Percentiles rank a stretch among this genome's conserved stretches.
Conservation (phyloP, 2,113 vertebrate genomes). For the Amphiprion ocellaris region DNA sequence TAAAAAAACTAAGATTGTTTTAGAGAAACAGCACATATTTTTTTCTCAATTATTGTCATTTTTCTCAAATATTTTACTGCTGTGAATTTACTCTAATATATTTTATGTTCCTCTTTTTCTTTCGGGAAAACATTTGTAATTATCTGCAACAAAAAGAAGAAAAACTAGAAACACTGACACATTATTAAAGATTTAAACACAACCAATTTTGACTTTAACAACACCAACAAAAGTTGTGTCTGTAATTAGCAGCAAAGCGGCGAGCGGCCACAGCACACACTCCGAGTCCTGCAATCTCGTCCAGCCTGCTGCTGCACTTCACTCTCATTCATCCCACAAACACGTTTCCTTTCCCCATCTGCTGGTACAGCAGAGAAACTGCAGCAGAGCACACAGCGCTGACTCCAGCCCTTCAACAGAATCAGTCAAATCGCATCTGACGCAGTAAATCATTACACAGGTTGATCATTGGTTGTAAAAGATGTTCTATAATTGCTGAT, state of each 20-base stretch:
- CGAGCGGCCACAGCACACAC: neutral
- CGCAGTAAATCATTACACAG: too few relatives aligned
- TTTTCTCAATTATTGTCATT: too few relatives aligned
- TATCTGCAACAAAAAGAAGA: neutral
- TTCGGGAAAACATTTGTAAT: neutral
- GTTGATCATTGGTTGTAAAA: neutral
- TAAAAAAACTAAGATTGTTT: too few relatives aligned
- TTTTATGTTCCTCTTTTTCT: neutral
- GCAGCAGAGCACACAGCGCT: conserved; percentile 14
- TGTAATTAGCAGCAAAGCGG: neutral
- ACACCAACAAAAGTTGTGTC: neutral
- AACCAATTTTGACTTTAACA: neutral
- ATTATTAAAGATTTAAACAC: neutral
- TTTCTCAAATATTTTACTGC: neutral
- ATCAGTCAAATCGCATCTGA: neutral
- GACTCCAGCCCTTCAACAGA: neutral
- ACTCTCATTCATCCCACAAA: conserved; percentile 47
- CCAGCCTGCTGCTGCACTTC: conserved; percentile 7
- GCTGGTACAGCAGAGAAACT: conserved; percentile 73
- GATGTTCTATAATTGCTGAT: neutral
- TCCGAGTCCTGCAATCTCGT: neutral
- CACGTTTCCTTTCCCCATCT: conserved; percentile 81
- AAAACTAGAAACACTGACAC: neutral
- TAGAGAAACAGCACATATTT: too few relatives aligned
- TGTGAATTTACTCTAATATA: neutral